Evolutionary conservation across 2,797 vertebrate species (phyloP).

Genomic region (Urocyon cinereoargenteus): DNA sequence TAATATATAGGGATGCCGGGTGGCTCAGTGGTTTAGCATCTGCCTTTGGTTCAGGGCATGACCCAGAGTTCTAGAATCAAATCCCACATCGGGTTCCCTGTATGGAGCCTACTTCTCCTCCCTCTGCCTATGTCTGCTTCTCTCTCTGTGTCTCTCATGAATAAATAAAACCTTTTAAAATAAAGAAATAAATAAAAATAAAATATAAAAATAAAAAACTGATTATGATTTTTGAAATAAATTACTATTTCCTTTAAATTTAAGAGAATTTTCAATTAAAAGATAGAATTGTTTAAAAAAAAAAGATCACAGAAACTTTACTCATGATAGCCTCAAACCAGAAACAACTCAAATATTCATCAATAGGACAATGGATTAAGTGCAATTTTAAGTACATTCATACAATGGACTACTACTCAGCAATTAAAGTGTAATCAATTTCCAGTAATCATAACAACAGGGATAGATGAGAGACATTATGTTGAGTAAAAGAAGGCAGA

Average conservation of each 20-base stretch:
- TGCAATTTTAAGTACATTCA: background rate
- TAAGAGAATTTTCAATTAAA: background rate
- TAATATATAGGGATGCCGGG: no score
- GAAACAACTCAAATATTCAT: background rate
- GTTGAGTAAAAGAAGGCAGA: constrained; percentile 13
- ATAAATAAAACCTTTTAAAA: no score
- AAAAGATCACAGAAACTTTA: background rate
- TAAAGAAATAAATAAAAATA: background rate
- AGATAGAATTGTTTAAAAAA: background rate
- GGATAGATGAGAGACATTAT: background rate
- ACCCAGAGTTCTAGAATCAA: no score
- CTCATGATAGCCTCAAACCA: background rate
- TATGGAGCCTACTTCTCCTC: no score
- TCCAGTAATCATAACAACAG: background rate
- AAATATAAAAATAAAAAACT: background rate
- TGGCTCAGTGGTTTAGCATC: no score
- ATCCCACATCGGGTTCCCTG: no score
- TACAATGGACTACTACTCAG: background rate
- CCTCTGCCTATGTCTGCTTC: no score
- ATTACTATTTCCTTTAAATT: constrained; percentile 3
- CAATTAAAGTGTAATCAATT: background rate
- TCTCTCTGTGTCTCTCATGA: no score
- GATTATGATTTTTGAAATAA: background rate
- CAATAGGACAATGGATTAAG: background rate
- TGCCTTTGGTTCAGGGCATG: no score